Evolutionary conservation across 2,888 invertebrate species (phyloP).

Genomic region (Tyria jacobaeae): DNA sequence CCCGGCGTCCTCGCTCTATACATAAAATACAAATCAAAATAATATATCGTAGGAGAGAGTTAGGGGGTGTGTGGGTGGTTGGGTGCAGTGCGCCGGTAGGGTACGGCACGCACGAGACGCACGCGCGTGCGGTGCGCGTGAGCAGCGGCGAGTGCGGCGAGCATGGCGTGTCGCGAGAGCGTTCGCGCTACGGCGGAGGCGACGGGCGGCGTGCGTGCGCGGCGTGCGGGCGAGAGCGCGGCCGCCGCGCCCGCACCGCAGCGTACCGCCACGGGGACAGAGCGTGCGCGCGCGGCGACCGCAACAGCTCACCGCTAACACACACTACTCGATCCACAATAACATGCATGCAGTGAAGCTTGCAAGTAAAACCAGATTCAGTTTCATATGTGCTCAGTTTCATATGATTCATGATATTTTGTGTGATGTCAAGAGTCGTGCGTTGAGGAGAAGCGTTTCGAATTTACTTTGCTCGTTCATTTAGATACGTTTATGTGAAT

Average conservation of each 20-base stretch:
- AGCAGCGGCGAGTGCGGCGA: constrained; percentile 58
- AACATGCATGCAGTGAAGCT: constrained; percentile 86
- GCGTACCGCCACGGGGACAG: constrained; percentile 48
- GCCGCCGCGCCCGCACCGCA: constrained; percentile 45
- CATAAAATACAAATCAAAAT: constrained; percentile 87
- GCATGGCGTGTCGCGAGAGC: constrained; percentile 52
- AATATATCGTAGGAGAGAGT: constrained; percentile 85
- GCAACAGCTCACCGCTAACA: constrained; percentile 61
- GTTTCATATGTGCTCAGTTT: constrained; percentile 86
- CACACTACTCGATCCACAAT: constrained; percentile 83
- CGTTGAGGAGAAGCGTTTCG: constrained; percentile 87
- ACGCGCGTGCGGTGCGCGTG: constrained; percentile 55
- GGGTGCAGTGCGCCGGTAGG: constrained; percentile 71
- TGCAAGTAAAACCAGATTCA: constrained; percentile 86
- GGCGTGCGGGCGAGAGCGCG: constrained; percentile 49
- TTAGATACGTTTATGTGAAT: constrained; percentile 78
- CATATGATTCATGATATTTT: constrained; percentile 84
- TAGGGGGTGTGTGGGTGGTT: constrained; percentile 80
- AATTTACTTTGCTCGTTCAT: constrained; percentile 84
- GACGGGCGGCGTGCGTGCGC: constrained; percentile 53
- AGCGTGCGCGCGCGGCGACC: constrained; percentile 54
- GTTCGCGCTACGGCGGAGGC: constrained; percentile 49
- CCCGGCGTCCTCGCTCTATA: constrained; percentile 97
- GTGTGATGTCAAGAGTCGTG: constrained; percentile 87
- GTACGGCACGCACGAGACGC: constrained; percentile 51